A percentile compares a stretch with the other conserved stretches of the same genome.
These are phyloP conservation scores for Varecia variegata DNA, from an alignment of 2,797 vertebrate genomes.

Conservation along the genomic window DNA sequence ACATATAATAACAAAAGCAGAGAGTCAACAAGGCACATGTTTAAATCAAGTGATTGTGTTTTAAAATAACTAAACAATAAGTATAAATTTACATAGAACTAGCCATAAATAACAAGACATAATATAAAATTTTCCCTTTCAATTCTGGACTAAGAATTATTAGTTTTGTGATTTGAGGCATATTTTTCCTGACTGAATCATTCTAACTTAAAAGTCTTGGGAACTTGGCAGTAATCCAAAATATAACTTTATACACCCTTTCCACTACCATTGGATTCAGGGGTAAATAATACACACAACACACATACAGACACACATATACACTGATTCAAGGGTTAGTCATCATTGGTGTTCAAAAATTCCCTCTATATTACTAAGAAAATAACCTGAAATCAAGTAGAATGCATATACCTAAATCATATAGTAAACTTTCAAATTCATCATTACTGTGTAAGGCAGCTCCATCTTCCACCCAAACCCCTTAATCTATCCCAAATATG, in stretches of 20 bases:
- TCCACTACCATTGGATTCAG: neutral
- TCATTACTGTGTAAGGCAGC: neutral
- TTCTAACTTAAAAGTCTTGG: neutral
- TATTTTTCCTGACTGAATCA: neutral
- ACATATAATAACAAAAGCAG: neutral
- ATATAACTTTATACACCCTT: neutral
- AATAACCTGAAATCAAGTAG: neutral
- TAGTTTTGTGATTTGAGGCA: neutral
- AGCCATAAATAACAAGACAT: neutral
- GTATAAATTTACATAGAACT: neutral
- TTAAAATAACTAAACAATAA: neutral
- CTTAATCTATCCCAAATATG: neutral
- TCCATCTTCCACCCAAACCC: neutral
- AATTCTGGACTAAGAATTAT: neutral
- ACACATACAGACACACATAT: neutral
- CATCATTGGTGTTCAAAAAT: neutral
- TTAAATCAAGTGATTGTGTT: neutral
- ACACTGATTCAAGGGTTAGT: neutral
- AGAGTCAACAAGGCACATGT: neutral
- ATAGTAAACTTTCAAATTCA: neutral
- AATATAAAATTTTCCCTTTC: neutral
- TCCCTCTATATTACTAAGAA: neutral
- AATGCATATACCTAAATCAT: neutral
- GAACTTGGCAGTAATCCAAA: slow-evolving; percentile 8
- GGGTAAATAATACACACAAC: neutral